Evolutionary conservation across 92 coral and sea anemone species (phyloP).

Genomic region (Isaurus tuberculatus): DNA sequence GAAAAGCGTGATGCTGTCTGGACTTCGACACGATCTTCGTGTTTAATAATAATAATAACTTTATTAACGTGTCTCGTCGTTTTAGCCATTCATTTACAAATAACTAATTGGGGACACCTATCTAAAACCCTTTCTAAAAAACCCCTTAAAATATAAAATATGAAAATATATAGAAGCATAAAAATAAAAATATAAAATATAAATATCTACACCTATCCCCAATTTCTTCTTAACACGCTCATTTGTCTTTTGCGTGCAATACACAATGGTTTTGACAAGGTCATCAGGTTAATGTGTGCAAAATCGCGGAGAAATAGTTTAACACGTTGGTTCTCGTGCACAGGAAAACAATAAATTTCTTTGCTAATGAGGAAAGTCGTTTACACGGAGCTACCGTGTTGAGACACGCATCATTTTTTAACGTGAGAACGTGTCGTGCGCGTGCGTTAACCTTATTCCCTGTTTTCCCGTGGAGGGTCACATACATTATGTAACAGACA

Average conservation of each 20-base stretch:
- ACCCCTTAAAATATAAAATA: too few relatives aligned
- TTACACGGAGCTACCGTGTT: too few relatives aligned
- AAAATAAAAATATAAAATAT: too few relatives aligned
- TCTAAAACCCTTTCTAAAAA: too few relatives aligned
- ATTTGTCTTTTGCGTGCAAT: conserved; percentile 34
- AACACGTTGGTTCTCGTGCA: conserved; percentile 26
- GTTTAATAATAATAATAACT: background rate
- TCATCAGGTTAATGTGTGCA: conserved; percentile 21
- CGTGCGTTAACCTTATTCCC: conserved; percentile 19
- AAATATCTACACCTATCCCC: too few relatives aligned
- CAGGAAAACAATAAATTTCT: conserved; percentile 22
- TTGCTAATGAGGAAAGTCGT: conserved; percentile 28
- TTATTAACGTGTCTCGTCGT: too few relatives aligned
- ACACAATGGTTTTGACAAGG: conserved; percentile 12
- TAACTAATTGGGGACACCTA: too few relatives aligned
- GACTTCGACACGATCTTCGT: conserved; percentile 17
- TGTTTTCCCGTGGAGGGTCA: conserved; percentile 33
- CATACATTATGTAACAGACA: too few relatives aligned
- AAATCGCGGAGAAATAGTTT: conserved; percentile 22
- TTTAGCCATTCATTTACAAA: too few relatives aligned
- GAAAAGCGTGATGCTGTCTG: conserved; percentile 6
- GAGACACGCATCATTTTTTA: conserved; percentile 37
- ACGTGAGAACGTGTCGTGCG: too few relatives aligned
- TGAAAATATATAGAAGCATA: too few relatives aligned
- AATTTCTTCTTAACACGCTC: too few relatives aligned